phyloP scores from a whole-genome alignment of 2,797 vertebrate genomes.

The Tangara arthus region DNA sequence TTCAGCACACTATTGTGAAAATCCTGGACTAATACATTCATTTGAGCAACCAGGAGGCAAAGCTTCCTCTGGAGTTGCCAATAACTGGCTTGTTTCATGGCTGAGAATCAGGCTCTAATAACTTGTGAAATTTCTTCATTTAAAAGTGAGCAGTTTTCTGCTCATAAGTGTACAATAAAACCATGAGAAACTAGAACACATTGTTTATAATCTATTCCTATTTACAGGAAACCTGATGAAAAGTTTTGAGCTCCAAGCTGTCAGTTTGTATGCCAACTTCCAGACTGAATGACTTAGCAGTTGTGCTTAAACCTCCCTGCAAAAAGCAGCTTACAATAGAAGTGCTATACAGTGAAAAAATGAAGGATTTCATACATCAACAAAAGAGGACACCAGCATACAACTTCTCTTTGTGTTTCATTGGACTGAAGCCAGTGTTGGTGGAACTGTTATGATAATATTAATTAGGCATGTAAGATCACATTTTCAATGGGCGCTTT shows the following conservation, averaged over 20 bases:
- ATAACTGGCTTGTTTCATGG: not conserved
- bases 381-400: conserved; percentile 45
- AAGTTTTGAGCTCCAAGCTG: conserved; percentile 28
- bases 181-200: not conserved
- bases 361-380: conserved; percentile 21
- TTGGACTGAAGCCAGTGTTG: not conserved
- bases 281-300: conserved; percentile 42
- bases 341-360: conserved; percentile 42
- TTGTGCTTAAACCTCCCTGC: not conserved
- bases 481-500: conserved; percentile 45
- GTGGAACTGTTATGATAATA: conserved; percentile 48
- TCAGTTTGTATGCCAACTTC: conserved; percentile 32
- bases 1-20: conserved; percentile 9
- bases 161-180: not conserved
- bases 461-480: conserved; percentile 56
- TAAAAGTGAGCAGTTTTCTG: not conserved
- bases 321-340: conserved; percentile 33
- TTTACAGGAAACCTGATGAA: conserved; percentile 33
- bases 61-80: not conserved
- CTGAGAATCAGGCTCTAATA: conserved; percentile 12
- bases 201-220: not conserved
- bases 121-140: conserved; percentile 23
- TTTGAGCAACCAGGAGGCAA: not conserved
- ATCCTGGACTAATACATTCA: not conserved
- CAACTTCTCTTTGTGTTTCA: conserved; percentile 51